phyloP scores from a whole-genome alignment of 2,888 invertebrate genomes.

The Argynnis bischoffii region DNA sequence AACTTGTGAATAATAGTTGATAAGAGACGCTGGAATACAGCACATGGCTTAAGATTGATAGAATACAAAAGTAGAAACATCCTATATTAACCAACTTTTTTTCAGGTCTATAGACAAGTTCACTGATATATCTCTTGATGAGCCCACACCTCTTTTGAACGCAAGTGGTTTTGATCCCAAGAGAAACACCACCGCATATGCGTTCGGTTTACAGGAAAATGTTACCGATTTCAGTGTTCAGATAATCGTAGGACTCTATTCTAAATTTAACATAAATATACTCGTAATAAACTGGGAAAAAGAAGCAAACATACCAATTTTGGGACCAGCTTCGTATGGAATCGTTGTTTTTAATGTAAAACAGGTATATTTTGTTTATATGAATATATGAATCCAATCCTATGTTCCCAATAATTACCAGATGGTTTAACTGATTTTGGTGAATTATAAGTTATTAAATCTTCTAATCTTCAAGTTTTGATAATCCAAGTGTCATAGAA shows the following conservation, averaged over 20 bases:
- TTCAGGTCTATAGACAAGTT: constrained; percentile 2
- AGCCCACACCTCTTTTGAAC: background rate
- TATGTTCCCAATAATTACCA: too few relatives aligned
- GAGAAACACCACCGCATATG: background rate
- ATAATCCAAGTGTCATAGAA: too few relatives aligned
- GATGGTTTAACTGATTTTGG: too few relatives aligned
- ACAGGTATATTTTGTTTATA: background rate
- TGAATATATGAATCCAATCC: background rate
- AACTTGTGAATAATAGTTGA: too few relatives aligned
- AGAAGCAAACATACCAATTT: background rate
- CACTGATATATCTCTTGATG: background rate
- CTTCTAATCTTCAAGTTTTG: too few relatives aligned
- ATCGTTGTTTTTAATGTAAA: background rate
- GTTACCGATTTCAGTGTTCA: background rate
- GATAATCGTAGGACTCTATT: background rate
- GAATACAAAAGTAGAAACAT: too few relatives aligned
- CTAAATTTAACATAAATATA: background rate
- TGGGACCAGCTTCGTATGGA: background rate
- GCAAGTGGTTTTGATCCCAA: background rate
- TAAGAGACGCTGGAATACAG: too few relatives aligned
- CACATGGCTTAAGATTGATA: too few relatives aligned
- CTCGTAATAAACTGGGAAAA: constrained; percentile 9
- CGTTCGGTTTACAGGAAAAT: constrained; percentile 5
- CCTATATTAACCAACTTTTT: background rate
- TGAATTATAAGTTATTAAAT: too few relatives aligned